These are phyloP conservation scores for Cecidostiba fungosa DNA, from an alignment of 2,888 invertebrate species.

Conservation along the genomic window DNA sequence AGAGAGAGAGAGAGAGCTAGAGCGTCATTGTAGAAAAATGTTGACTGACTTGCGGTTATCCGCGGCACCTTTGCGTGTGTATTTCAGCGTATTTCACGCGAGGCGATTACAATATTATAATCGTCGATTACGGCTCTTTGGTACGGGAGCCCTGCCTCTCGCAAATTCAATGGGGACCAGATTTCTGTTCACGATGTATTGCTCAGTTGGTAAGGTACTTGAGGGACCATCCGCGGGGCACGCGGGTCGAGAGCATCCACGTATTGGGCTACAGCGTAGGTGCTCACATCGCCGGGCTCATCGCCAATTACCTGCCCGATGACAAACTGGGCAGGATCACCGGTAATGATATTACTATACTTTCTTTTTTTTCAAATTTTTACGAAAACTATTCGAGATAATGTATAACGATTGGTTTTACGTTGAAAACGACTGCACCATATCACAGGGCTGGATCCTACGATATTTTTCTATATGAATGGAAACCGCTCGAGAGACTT, in stretches of 20 bases:
- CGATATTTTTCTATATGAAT: slow-evolving; percentile 91
- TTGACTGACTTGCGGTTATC: slow-evolving; percentile 10
- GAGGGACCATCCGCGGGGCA: slow-evolving; percentile 88
- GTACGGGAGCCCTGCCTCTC: slow-evolving; percentile 92
- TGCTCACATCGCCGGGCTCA: slow-evolving; percentile 91
- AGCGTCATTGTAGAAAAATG: neutral
- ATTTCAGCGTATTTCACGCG: slow-evolving; percentile 87
- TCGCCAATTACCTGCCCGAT: slow-evolving; percentile 88
- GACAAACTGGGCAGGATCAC: slow-evolving; percentile 93
- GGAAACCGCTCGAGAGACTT: slow-evolving; percentile 90
- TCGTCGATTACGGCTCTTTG: slow-evolving; percentile 91
- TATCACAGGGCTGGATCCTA: slow-evolving; percentile 88
- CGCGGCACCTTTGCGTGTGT: slow-evolving; percentile 8
- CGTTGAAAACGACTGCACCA: slow-evolving; percentile 43
- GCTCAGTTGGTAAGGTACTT: slow-evolving; percentile 91
- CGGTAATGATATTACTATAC: slow-evolving; percentile 83
- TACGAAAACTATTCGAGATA: too few relatives aligned
- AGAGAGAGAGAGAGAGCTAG: neutral
- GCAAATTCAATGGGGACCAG: slow-evolving; percentile 83
- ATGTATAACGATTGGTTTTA: slow-evolving; percentile 44
- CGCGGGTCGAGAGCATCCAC: slow-evolving; percentile 88
- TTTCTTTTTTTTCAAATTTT: neutral
- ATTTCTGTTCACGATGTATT: slow-evolving; percentile 85
- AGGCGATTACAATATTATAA: slow-evolving; percentile 92
- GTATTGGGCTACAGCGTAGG: slow-evolving; percentile 94